Evolutionary conservation across 2,888 invertebrate species (phyloP).

Genomic region (Drosophila cognata): DNA sequence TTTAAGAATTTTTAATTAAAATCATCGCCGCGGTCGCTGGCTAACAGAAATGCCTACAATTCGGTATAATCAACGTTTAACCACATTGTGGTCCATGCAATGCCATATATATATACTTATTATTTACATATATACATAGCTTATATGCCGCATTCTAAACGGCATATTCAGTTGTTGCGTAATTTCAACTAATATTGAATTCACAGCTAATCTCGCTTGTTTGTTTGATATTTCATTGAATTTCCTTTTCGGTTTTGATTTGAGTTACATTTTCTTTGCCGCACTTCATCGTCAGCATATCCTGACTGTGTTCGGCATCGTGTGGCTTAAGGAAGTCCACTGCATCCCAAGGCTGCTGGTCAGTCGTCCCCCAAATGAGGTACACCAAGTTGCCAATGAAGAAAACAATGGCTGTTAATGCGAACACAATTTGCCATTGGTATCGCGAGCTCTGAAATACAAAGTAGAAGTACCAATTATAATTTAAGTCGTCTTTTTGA

Average conservation of each 20-base stretch:
- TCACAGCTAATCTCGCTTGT: constrained; percentile 18
- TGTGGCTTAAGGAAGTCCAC: constrained; percentile 46
- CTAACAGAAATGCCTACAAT: constrained; percentile 45
- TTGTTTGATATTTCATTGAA: constrained; percentile 4
- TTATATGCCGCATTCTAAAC: constrained; percentile 31
- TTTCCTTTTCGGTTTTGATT: constrained; percentile 16
- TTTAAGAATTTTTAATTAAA: constrained; percentile 77
- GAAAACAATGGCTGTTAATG: constrained; percentile 88
- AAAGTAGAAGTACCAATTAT: neutral
- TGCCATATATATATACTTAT: neutral
- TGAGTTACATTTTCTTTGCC: neutral
- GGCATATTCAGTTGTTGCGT: constrained; percentile 28
- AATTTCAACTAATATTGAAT: constrained; percentile 30
- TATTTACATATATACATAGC: constrained; percentile 18
- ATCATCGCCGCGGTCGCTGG: constrained; percentile 40
- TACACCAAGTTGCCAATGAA: constrained; percentile 89
- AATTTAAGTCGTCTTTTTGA: neutral
- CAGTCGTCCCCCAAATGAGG: constrained; percentile 88
- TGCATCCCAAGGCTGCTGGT: constrained; percentile 89
- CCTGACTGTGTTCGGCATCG: constrained; percentile 39
- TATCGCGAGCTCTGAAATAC: constrained; percentile 83
- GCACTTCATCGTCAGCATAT: neutral
- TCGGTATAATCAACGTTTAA: constrained; percentile 65
- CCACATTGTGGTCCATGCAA: constrained; percentile 37
- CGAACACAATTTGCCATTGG: constrained; percentile 91